Base-by-base conservation (phyloP, 2,888 invertebrate species). In the Adelphocoris suturalis region DNA sequence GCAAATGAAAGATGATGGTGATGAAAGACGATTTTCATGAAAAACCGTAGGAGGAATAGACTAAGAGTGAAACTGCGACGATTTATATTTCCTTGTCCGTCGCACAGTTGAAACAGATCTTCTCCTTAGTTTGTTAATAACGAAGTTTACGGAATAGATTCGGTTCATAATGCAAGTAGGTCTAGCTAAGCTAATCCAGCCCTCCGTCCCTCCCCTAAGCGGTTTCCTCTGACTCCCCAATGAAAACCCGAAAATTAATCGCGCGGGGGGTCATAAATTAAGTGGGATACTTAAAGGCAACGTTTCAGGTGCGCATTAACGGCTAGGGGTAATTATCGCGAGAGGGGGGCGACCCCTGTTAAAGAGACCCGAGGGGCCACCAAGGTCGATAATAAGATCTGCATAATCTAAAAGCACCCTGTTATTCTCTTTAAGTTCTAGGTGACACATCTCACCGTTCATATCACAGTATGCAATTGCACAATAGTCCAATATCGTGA, bases 261-360 rank as follows among this genome's bases (percentile, higher is more conserved):
- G 61, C 52, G 13, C 13, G 52, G 61, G 0, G n/a, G 61, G 61
- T 61, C n/a, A 61, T 61, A 61, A 61, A 61, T 61, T 61, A 61
- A 19, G 61, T 61, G 61, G 19, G 19, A 61, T 61, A 14, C 61
- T 61, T 61, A 19, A 61, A 19, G 61, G n/a, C n/a, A n/a, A 61
- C 61, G 61, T 61, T 19, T 16, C 61, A 19, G 61, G 61, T 61
- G 2, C 16, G 37, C 61, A 61, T 61, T 61, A 61, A 61, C 61
- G 61, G n/a, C 61, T 61, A n/a, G 3, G 61, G 61, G 61, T 61
- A 61, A 61, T 61, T 61, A 61, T 61, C 61, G 37, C 37, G 37
- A 52, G 1, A 11, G 52, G 11, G 52, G 16, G 52, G 12, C 13
- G 52, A 52, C 52, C 11, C 61, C 19, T 19, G 61, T 61, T 61